Base-by-base conservation (phyloP, 1,140 invertebrate species). In the Neodiprion fabricii region DNA sequence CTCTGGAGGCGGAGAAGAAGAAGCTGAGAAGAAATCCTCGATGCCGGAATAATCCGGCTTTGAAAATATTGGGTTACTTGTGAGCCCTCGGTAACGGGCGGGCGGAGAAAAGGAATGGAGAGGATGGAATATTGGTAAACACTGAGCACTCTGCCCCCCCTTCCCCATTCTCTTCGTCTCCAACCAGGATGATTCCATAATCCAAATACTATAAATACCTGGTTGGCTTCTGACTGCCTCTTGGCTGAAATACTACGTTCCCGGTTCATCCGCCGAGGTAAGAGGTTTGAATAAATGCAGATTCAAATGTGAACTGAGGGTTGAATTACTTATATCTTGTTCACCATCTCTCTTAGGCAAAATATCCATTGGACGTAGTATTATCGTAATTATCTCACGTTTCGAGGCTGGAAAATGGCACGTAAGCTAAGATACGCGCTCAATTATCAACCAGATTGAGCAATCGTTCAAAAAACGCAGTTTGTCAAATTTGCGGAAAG, bases 161-260 rank as follows among this genome's bases (percentile, higher is more conserved):
- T 23, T 40, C 74, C 49, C 75, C 53, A 61, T 82, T 77, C 75
- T 75, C 66, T 48, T 67, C 72, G 77, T 80, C 76, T 81, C 68
- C 74, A 71, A 75, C 50, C 76, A 79, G 81, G 82, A 85, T 86
- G 84, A 84, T 85, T 83, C 81, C 78, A 83, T 86, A 86, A 86
- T 87, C 84, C 80, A 85, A 85, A 84, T 83, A 84, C 81, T 84
- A 87, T 85, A 86, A 87, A 87, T 87, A 86, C 82, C 82, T 80
- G 79, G 79, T 76, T 75, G 75, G 77, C 78, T 72, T 65, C 70
- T 76, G 72, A 72, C 80, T 77, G 70, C 50, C 66, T 61, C 11
- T 17, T 17, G n/a, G 53, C 53, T 61, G n/a, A 61, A 61, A 61
- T 61, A 12, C 53, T 61, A 17, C 53, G 53, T 17, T 61, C 73